Evolutionary conservation across 2,113 vertebrate species (phyloP).

Genomic region (Paramormyrops kingsleyae): DNA sequence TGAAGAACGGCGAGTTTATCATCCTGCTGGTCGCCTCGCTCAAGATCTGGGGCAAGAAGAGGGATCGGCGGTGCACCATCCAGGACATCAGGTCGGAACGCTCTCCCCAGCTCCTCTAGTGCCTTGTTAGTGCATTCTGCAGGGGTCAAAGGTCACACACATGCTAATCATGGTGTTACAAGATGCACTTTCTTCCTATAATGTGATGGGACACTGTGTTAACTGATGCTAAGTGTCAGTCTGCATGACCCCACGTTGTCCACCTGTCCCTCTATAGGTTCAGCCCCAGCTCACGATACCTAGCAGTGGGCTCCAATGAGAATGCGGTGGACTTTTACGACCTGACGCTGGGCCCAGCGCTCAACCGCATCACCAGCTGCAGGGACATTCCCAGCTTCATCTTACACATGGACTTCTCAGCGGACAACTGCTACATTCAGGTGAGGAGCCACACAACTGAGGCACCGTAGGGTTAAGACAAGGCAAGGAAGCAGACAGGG

Average conservation of each 20-base stretch:
- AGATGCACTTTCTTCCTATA: not conserved
- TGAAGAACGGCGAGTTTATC: conserved; percentile 97
- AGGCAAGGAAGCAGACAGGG: not conserved
- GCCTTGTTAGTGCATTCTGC: not conserved
- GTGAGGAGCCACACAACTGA: conserved; percentile 42
- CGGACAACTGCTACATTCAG: conserved; percentile 82
- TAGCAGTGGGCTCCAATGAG: conserved; percentile 89
- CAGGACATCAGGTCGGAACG: conserved; percentile 83
- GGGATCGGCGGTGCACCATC: conserved; percentile 82
- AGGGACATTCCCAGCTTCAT: conserved; percentile 91
- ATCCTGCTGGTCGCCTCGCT: conserved; percentile 86
- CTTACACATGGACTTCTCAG: conserved; percentile 95
- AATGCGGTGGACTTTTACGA: conserved; percentile 96
- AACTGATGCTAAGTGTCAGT: not conserved
- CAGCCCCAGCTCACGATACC: conserved; percentile 83
- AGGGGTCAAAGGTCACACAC: not conserved
- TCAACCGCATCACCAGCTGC: conserved; percentile 90
- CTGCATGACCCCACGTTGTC: not conserved
- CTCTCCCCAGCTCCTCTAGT: not conserved
- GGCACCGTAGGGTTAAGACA: not conserved
- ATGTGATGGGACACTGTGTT: not conserved
- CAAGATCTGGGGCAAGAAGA: conserved; percentile 97
- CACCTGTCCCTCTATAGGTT: conserved; percentile 61
- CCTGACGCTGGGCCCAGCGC: conserved; percentile 80
- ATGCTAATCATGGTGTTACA: not conserved